phyloP scores from a whole-genome alignment of 2,797 vertebrate species.

The Sparidentex hasta region DNA sequence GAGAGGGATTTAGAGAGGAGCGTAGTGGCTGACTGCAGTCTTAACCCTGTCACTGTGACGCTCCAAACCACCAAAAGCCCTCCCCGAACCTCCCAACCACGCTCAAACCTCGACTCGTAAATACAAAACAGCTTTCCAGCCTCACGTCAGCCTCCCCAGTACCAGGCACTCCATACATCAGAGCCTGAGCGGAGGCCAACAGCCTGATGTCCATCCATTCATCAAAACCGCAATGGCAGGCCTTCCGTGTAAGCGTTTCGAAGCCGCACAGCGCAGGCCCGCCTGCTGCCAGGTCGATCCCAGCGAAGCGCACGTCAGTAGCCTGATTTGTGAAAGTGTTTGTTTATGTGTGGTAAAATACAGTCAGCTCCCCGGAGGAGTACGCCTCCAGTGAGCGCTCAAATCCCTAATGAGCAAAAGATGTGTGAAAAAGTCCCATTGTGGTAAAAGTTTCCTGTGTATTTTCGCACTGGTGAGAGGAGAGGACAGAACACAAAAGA shows the following conservation, averaged over 20 bases:
- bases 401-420: constrained; percentile 63
- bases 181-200: constrained; percentile 53
- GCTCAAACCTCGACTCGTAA: constrained; percentile 59
- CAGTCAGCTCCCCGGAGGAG: constrained; percentile 34
- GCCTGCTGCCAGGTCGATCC: constrained; percentile 40
- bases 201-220: constrained; percentile 63
- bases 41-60: constrained; percentile 77
- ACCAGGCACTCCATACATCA: constrained; percentile 74
- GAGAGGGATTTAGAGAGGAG: constrained; percentile 64
- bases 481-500: constrained; percentile 76
- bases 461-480: constrained; percentile 72
- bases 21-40: constrained; percentile 72
- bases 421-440: constrained; percentile 70
- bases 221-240: constrained; percentile 66
- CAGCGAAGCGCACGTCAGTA: constrained; percentile 60
- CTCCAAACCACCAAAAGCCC: constrained; percentile 61
- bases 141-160: constrained; percentile 57
- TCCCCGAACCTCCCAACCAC: constrained; percentile 54
- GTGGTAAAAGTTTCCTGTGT: constrained; percentile 77
- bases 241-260: constrained; percentile 60
- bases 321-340: constrained; percentile 55
- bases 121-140: constrained; percentile 76
- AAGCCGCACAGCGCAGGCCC: constrained; percentile 64
- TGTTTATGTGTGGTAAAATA: constrained; percentile 45
- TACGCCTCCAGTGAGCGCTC: constrained; percentile 36